A percentile compares a stretch with the other conserved stretches of the same genome.
Conservation (phyloP, 2,888 invertebrate species). For the Leptopilina syphax region DNA sequence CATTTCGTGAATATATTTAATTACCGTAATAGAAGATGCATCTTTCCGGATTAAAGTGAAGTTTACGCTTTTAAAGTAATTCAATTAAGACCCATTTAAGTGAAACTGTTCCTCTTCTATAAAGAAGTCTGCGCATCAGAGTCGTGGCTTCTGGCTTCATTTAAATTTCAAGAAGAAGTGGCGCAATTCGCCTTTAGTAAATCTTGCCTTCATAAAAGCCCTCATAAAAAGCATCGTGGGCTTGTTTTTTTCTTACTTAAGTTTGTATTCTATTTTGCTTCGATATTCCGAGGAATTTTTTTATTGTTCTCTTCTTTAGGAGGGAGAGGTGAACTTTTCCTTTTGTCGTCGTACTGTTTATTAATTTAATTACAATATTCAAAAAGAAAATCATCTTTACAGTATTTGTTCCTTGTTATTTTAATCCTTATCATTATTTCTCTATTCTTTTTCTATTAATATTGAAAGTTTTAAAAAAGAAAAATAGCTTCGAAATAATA, state of each 20-base stretch:
- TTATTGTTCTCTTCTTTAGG: not conserved
- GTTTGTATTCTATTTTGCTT: slow-evolving; percentile 1
- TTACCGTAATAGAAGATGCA: slow-evolving; percentile 14
- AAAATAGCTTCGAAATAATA: too few relatives aligned
- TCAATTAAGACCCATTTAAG: slow-evolving; percentile 29
- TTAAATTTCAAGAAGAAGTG: slow-evolving; percentile 35
- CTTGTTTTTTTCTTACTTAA: not conserved
- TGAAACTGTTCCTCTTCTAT: slow-evolving; percentile 10
- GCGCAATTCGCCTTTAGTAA: slow-evolving; percentile 38
- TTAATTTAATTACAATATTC: too few relatives aligned
- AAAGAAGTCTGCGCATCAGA: slow-evolving; percentile 8
- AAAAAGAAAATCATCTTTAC: too few relatives aligned
- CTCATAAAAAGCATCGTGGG: slow-evolving; percentile 9
- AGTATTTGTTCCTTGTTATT: too few relatives aligned
- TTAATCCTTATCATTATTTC: too few relatives aligned
- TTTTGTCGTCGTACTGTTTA: too few relatives aligned
- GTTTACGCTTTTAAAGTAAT: slow-evolving; percentile 35
- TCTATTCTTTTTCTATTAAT: too few relatives aligned
- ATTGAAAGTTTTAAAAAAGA: too few relatives aligned
- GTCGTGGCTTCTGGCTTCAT: slow-evolving; percentile 25
- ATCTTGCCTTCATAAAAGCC: slow-evolving; percentile 38
- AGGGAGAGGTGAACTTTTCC: too few relatives aligned
- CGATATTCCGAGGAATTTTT: not conserved
- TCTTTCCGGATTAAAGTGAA: slow-evolving; percentile 20
- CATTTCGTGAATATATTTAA: not conserved